Percentiles rank a stretch among this genome's conserved stretches.
Conservation (phyloP, 2,797 vertebrate genomes). For the Xenops minutus region DNA sequence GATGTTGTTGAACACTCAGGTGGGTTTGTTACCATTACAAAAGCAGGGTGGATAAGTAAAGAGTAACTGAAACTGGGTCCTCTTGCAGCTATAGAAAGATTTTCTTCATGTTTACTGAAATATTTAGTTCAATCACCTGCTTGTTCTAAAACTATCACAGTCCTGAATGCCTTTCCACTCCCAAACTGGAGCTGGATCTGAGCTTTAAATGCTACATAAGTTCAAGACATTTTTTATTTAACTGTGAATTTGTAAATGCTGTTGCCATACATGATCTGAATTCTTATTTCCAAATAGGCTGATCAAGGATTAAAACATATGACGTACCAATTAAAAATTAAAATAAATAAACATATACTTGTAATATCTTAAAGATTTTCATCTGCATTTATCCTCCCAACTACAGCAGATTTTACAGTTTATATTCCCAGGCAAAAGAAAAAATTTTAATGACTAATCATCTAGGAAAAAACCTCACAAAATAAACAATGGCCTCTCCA, state of each 20-base stretch:
- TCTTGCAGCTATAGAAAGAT: neutral
- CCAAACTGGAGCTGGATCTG: neutral
- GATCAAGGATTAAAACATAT: neutral
- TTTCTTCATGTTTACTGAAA: neutral
- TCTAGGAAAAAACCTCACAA: neutral
- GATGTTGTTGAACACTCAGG: conserved; percentile 39
- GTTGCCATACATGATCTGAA: neutral
- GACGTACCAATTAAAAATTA: neutral
- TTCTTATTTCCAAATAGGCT: neutral
- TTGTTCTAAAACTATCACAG: neutral
- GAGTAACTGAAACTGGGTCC: neutral
- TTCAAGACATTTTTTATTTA: neutral
- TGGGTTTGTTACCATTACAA: neutral
- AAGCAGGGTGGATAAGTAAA: neutral
- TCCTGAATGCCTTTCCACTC: neutral
- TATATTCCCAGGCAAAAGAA: neutral
- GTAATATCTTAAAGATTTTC: neutral
- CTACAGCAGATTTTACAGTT: neutral
- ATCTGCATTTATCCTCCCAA: neutral
- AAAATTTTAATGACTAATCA: neutral
- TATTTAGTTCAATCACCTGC: neutral
- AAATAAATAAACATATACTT: neutral
- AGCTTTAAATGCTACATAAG: neutral
- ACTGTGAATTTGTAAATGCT: neutral
- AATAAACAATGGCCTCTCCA: neutral